These are phyloP conservation scores for Bellardia bayeri DNA, from an alignment of 2,888 invertebrate genomes.

Conservation along the genomic window DNA sequence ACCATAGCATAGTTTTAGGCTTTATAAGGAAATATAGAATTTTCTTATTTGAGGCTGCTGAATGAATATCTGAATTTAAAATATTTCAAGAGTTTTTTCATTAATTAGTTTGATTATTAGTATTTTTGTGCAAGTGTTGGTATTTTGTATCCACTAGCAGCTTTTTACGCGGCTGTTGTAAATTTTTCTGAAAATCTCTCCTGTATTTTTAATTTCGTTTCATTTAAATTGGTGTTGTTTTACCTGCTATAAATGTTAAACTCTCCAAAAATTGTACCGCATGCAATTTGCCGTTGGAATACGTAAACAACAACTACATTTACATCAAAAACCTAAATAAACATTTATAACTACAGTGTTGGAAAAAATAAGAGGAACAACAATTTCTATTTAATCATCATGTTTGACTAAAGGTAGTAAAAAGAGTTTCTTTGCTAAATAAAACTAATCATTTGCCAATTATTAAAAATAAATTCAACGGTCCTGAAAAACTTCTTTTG, in stretches of 20 bases:
- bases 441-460: no score
- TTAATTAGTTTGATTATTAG: not conserved
- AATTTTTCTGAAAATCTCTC: not conserved
- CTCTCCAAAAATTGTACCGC: conserved; percentile 16
- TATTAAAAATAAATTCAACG: no score
- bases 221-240: not conserved
- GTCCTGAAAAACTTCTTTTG: no score
- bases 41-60: no score
- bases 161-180: not conserved
- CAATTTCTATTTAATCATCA: no score
- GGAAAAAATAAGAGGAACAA: no score
- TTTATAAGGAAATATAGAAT: not conserved
- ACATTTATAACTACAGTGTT: not conserved
- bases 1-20: not conserved
- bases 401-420: no score
- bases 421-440: no score
- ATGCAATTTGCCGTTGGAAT: not conserved
- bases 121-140: not conserved
- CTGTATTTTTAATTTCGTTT: not conserved
- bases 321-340: not conserved
- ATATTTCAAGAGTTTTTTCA: not conserved
- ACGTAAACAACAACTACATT: not conserved
- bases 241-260: not conserved
- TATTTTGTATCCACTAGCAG: not conserved
- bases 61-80: no score